These are phyloP conservation scores for Eucriotettix oculatus DNA, from an alignment of 2,888 invertebrate species.

Conservation along the genomic window DNA sequence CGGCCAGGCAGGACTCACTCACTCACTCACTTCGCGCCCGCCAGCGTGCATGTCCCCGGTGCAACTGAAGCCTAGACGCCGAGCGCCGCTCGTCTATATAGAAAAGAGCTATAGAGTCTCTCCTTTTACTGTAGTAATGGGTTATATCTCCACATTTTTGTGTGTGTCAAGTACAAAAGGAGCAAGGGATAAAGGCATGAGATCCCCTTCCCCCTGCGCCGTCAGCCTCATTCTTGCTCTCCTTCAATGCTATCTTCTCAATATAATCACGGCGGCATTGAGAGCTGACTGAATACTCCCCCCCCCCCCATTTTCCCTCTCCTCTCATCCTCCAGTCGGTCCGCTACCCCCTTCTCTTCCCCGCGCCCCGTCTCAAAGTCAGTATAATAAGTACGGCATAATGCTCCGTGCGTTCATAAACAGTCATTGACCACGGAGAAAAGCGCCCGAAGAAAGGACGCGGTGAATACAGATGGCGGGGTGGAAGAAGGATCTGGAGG, in stretches of 20 bases:
- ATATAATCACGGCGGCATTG: conserved; percentile 14
- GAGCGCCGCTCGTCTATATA: conserved; percentile 12
- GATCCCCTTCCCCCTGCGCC: conserved; percentile 6
- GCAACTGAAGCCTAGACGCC: conserved; percentile 10
- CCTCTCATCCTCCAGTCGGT: conserved; percentile 12
- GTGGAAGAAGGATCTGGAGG: neutral
- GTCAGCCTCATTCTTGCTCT: conserved; percentile 12
- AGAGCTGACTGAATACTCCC: conserved; percentile 22
- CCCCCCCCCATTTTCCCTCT: conserved; percentile 9
- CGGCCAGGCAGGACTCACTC: neutral
- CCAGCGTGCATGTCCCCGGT: conserved; percentile 1
- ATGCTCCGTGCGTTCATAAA: conserved; percentile 8
- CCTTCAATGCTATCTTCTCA: conserved; percentile 13
- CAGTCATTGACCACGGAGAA: conserved; percentile 12
- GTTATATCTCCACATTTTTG: conserved; percentile 14
- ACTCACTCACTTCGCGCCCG: neutral
- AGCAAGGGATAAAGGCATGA: conserved; percentile 12
- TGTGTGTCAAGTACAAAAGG: conserved; percentile 14
- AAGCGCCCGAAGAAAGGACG: neutral
- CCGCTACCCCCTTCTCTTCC: conserved; percentile 1
- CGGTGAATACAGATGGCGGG: neutral
- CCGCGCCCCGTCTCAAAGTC: conserved; percentile 5
- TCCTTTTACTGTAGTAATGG: conserved; percentile 13
- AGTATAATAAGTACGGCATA: conserved; percentile 9
- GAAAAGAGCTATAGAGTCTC: conserved; percentile 11